These are phyloP conservation scores for Daubentonia madagascariensis DNA, from an alignment of 2,113 vertebrate genomes.

Conservation along the genomic window DNA sequence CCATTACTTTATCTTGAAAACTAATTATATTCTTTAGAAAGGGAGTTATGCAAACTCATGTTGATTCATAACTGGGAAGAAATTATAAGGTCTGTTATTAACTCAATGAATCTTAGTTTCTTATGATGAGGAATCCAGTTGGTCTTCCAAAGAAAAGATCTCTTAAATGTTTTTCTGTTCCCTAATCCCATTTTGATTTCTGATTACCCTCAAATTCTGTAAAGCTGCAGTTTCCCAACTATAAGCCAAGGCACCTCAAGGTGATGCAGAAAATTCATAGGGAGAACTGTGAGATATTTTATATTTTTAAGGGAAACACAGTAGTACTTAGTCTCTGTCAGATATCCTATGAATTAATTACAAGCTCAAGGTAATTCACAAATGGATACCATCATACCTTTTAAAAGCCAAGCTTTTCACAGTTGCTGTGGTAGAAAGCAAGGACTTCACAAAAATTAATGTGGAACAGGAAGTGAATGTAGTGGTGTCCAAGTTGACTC, in stretches of 20 bases:
- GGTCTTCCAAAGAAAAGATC: neutral
- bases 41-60: neutral
- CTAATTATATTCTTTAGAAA: slow-evolving; percentile 18
- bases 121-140: neutral
- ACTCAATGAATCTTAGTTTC: neutral
- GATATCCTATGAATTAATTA: neutral
- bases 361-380: neutral
- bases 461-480: neutral
- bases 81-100: neutral
- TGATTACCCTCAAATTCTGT: neutral
- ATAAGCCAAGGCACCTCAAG: neutral
- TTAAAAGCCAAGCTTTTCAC: neutral
- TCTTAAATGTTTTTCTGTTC: neutral
- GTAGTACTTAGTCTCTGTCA: neutral
- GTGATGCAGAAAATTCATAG: neutral
- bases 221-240: neutral
- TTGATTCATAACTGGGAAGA: neutral
- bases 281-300: neutral
- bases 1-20: slow-evolving; percentile 11
- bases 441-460: neutral
- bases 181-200: neutral
- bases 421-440: neutral
- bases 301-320: neutral
- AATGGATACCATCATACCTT: neutral
- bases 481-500: neutral